These are phyloP conservation scores for Carduelis carduelis DNA, from an alignment of 2,797 vertebrate species.

Conservation along the genomic window DNA sequence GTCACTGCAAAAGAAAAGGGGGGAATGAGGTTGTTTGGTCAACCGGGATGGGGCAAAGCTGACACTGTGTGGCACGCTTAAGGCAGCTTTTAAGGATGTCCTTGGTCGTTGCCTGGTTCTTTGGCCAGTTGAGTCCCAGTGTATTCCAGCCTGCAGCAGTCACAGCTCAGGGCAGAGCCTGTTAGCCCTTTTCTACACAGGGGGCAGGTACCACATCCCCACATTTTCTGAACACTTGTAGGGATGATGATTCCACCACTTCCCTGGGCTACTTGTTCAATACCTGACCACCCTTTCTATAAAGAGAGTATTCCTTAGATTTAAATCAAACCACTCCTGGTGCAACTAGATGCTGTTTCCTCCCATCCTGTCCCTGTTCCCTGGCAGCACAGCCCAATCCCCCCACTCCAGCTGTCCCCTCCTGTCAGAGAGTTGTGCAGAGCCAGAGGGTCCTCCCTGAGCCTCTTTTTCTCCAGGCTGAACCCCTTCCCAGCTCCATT, in stretches of 20 bases:
- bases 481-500: not conserved
- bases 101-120: not conserved
- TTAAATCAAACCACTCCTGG: not conserved
- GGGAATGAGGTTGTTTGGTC: not conserved
- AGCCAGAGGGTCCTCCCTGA: not conserved
- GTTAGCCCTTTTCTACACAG: too few species aligned
- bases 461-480: not conserved
- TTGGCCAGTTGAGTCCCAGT: not conserved
- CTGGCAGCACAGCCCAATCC: rapidly evolving
- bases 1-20: constrained; percentile 80
- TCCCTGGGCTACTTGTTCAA: rapidly evolving
- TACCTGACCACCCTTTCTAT: not conserved
- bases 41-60: not conserved
- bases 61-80: rapidly evolving
- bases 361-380: not conserved
- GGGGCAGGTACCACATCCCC: not conserved
- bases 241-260: not conserved
- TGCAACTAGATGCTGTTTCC: not conserved
- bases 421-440: not conserved
- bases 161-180: not conserved
- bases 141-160: not conserved
- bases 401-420: rapidly evolving
- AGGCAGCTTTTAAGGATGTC: not conserved
- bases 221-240: not conserved
- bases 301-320: not conserved